Conservation (phyloP, 1,140 invertebrate genomes). For the Drosophila melanica region DNA sequence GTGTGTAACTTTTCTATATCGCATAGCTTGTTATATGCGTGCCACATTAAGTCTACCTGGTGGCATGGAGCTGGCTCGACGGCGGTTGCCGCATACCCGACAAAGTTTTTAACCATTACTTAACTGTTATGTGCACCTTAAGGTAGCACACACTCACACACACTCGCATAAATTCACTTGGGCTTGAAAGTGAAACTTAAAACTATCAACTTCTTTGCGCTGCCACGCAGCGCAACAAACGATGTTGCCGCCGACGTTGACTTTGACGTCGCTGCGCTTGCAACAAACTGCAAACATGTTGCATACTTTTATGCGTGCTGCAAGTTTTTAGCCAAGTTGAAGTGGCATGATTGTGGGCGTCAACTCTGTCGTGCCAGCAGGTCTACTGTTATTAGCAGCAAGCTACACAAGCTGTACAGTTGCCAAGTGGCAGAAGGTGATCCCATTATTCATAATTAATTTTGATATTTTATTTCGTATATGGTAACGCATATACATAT, state of each 20-base stretch:
- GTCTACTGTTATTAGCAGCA: not conserved
- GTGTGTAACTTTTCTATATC: constrained; percentile 35
- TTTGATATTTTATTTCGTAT: not conserved
- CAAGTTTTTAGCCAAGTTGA: constrained; percentile 51
- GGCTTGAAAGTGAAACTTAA: constrained; percentile 77
- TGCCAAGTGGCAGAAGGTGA: not conserved
- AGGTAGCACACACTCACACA: constrained; percentile 51
- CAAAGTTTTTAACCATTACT: constrained; percentile 79
- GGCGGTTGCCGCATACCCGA: constrained; percentile 48
- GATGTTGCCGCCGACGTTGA: not conserved
- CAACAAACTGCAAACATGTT: constrained; percentile 77
- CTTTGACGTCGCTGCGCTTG: constrained; percentile 50
- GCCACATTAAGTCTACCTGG: constrained; percentile 49
- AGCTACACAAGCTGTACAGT: not conserved
- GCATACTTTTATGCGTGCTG: constrained; percentile 64
- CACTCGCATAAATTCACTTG: constrained; percentile 66
- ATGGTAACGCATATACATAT: no score
- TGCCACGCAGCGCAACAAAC: constrained; percentile 4
- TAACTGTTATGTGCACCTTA: constrained; percentile 79
- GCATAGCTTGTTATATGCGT: constrained; percentile 46
- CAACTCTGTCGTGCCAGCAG: not conserved
- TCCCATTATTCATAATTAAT: not conserved
- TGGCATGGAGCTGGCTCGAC: constrained; percentile 18
- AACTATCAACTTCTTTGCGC: constrained; percentile 57
- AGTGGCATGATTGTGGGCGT: constrained; percentile 24